Evolutionary conservation across 2,888 invertebrate genomes (phyloP).

Genomic region (Notodonta ziczac): DNA sequence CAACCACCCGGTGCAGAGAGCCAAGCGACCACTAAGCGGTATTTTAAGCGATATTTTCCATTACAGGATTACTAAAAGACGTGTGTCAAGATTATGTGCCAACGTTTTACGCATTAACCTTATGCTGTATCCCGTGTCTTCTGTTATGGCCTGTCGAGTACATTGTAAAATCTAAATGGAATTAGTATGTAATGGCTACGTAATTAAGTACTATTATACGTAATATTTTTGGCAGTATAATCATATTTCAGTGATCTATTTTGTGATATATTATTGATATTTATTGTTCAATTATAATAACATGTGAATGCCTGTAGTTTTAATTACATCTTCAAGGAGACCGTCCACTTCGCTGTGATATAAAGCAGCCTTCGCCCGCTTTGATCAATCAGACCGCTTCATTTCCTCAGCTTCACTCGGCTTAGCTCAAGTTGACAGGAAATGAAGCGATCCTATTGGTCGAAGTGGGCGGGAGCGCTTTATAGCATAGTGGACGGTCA

Average conservation of each 20-base stretch:
- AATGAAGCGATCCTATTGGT: no score
- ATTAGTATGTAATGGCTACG: background rate
- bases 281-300: constrained; percentile 3
- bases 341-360: no score
- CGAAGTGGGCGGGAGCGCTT: no score
- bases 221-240: constrained; percentile 2
- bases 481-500: no score
- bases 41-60: constrained; percentile 2
- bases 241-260: background rate
- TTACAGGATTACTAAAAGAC: constrained; percentile 71
- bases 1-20: no score
- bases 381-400: no score
- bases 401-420: no score
- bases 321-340: no score
- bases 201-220: background rate
- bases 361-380: no score
- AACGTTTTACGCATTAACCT: constrained; percentile 66
- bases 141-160: constrained; percentile 71
- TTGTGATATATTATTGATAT: background rate
- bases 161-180: constrained; percentile 31
- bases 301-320: no score
- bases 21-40: no score
- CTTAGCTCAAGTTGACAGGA: no score
- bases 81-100: constrained; percentile 65
- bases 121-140: constrained; percentile 70